Evolutionary conservation across 2,797 vertebrate species (phyloP).

Genomic region (Echiichthys vipera): DNA sequence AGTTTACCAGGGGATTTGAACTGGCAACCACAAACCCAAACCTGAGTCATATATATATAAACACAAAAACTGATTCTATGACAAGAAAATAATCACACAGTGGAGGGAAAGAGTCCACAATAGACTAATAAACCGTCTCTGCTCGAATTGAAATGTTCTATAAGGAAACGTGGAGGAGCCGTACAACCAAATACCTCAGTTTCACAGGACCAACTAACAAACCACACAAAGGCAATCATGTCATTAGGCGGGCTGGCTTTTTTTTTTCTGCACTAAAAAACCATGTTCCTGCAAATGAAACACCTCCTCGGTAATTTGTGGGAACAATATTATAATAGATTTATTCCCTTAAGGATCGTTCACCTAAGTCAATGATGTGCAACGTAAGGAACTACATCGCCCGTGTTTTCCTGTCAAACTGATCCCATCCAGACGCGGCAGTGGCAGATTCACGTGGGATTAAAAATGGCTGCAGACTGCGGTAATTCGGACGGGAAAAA

Average conservation of each 20-base stretch:
- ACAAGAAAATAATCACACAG: slow-evolving; percentile 33
- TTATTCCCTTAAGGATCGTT: slow-evolving; percentile 44
- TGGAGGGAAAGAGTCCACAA: slow-evolving; percentile 46
- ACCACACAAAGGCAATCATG: slow-evolving; percentile 40
- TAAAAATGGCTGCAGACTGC: neutral
- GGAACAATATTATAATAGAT: slow-evolving; percentile 51
- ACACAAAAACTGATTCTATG: slow-evolving; percentile 33
- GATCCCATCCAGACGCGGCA: slow-evolving; percentile 47
- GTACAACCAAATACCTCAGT: neutral
- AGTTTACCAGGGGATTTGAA: slow-evolving; percentile 28
- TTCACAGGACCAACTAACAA: slow-evolving; percentile 20
- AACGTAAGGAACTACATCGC: slow-evolving; percentile 29
- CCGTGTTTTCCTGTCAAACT: slow-evolving; percentile 39
- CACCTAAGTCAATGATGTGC: slow-evolving; percentile 42
- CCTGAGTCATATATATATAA: slow-evolving; percentile 20
- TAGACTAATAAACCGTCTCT: slow-evolving; percentile 60
- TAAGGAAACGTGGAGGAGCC: slow-evolving; percentile 45
- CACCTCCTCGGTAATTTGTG: slow-evolving; percentile 63
- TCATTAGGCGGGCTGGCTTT: slow-evolving; percentile 24
- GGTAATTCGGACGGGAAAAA: slow-evolving; percentile 25
- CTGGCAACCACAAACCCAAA: slow-evolving; percentile 49
- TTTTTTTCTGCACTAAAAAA: slow-evolving; percentile 17
- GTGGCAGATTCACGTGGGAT: slow-evolving; percentile 30
- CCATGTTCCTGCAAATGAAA: slow-evolving; percentile 69
- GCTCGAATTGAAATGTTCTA: slow-evolving; percentile 37